Base-by-base conservation (phyloP, 2,113 vertebrate species). In the Melanostigma gelatinosum region DNA sequence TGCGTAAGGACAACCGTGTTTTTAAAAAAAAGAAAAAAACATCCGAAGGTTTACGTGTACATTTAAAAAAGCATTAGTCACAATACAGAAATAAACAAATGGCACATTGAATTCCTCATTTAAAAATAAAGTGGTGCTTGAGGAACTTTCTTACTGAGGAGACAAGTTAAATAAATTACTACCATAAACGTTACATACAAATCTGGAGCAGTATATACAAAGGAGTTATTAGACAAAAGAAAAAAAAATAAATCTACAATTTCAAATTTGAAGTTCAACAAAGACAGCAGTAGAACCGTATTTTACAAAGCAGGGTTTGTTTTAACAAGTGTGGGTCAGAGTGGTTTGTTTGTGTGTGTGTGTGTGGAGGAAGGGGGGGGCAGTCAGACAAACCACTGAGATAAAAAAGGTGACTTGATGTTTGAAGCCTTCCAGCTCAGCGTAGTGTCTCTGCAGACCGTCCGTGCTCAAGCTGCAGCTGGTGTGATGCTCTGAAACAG, bases 121-220 rank as follows among this genome's bases (percentile, higher is more conserved):
- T 87, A 85, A 94, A 93, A 93, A 92, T 91, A 89, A 92, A 94
- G 90, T 91, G 91, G 93, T 94, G 88, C 78, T 94, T 88, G 65
- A 90, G 90, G 85, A 92, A 90, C 90, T 91, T 92, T 89, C 83
- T 91, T 93, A 93, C 85, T 85, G 83, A 92, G 87, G 91, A 94
- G 90, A 94, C 91, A 86, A 78, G 94, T 95, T 95, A 95, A 96
- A 96, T 96, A 96, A 96, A 96, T 96, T 95, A 96, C 94, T 94
- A 95, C 87, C 92, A 94, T 94, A 93, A 92, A 95, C 77, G 87
- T 94, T 94, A 94, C 93, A 95, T 95, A 95, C 91, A 96, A 94
- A 95, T 95, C 93, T 95, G 93, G 87, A 93, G 91, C 93, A 94
- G 90, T 96, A 95, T 96, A 89, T 96, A 96, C 95, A 95, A 89